Percentiles rank a stretch among this genome's conserved stretches.
Evolutionary conservation across 1,140 invertebrate species (phyloP).

Genomic region (Ceratosolen solmsi): DNA sequence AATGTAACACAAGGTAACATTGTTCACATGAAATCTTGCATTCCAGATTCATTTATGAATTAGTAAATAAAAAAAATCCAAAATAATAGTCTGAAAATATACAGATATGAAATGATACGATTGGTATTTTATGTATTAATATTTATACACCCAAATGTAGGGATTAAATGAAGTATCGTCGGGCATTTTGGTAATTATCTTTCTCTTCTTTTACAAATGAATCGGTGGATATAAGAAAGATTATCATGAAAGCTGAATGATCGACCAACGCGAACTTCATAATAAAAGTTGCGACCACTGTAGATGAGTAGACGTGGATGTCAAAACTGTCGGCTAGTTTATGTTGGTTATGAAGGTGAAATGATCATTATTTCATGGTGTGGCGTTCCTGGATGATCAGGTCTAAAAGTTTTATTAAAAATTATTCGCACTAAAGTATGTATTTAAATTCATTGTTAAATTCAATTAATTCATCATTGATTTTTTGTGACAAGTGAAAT

Average conservation of each 20-base stretch:
- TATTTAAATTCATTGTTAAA: too few species aligned
- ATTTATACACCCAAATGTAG: too few species aligned
- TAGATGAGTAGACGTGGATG: not conserved
- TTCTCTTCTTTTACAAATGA: not conserved
- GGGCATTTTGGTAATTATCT: constrained; percentile 1
- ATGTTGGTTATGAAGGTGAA: not conserved
- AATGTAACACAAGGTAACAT: too few species aligned
- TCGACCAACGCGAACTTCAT: constrained; percentile 5
- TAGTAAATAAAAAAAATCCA: too few species aligned
- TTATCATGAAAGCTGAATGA: not conserved
- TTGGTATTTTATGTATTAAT: too few species aligned
- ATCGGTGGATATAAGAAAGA: not conserved
- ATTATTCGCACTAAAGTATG: too few species aligned
- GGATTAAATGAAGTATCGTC: too few species aligned
- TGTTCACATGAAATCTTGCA: too few species aligned
- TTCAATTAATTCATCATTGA: not conserved
- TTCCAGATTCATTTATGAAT: too few species aligned
- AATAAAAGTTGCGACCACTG: constrained; percentile 8
- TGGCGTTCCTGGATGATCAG: too few species aligned
- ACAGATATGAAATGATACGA: too few species aligned
- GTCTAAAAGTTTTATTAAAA: not conserved
- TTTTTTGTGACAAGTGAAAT: not conserved
- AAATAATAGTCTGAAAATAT: too few species aligned
- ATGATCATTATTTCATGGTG: not conserved
- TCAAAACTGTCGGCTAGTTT: constrained; percentile 26